Base-by-base conservation (phyloP, 2,113 vertebrate genomes). In the Thamnophis sirtalis region DNA sequence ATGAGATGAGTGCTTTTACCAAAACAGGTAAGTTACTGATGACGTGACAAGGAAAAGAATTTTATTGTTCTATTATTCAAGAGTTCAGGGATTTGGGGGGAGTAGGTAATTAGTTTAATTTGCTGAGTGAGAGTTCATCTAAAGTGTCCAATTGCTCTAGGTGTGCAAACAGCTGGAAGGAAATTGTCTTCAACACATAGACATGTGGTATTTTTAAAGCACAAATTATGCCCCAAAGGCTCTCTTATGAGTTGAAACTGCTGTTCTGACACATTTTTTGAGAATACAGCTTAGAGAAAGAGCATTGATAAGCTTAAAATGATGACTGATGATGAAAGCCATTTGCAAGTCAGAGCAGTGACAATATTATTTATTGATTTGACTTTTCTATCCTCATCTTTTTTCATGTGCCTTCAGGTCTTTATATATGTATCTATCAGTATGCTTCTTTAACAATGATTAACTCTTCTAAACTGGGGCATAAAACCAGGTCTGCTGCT, bases 101-200 rank as follows among this genome's bases (percentile, higher is more conserved):
- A 93, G 87, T 49, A n/a, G 86, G 55, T 95, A 94, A 95, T 96
- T 95, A 93, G 90, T 53, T 60, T 56, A 53, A 54, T 73, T 94
- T 93, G 80, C 93, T 93, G 93, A 28, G 58, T 92, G 94, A 86
- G 89, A 94, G 90, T 84, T 91, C 87, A 95, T 85, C 43, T 51
- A 24, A 84, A 55, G 87, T 58, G 93, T 91, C 60, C 53, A 92
- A 93, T 54, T 91, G 87, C 91, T 93, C 5, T 8, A 90, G 92
- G 68, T 92, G 60, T 86, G 88, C 90, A 94, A 85, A 53, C 93
- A 21, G 9, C 86, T 95, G 85, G 87, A 89, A 93, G 92, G 90
- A 92, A 87, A 93, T 92, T 92, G 91, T 88, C 90, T 92, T 84
- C 87, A 22, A 60, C 24, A 58, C 87, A 58, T 13, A 88, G 95